These are phyloP conservation scores for Sitobion miscanthi DNA, from an alignment of 1,140 invertebrate genomes.

Conservation along the genomic window DNA sequence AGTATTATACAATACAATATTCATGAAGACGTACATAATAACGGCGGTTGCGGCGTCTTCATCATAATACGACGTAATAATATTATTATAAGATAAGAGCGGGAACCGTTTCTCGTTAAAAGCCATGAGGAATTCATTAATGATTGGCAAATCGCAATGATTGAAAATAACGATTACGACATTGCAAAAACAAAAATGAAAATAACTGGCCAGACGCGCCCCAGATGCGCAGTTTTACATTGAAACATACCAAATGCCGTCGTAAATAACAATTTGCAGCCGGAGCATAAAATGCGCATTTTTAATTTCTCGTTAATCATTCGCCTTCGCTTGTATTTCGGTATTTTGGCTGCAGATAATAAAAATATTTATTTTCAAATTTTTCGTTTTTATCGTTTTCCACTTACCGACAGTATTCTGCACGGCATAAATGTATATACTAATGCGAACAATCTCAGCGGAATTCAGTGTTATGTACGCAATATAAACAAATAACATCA, in stretches of 20 bases:
- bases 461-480: not conserved
- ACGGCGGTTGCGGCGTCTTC: not conserved
- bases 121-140: not conserved
- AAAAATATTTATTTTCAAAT: constrained; percentile 36
- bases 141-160: constrained; percentile 2
- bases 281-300: not conserved
- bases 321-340: not conserved
- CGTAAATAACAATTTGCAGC: constrained; percentile 11
- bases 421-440: not conserved
- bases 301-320: not conserved
- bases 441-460: not conserved
- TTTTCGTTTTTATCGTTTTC: not conserved
- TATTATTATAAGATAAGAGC: not conserved
- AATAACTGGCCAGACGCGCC: not conserved
- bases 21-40: not conserved
- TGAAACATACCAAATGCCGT: constrained; percentile 31
- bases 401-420: not conserved
- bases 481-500: not conserved
- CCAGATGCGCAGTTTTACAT: constrained; percentile 34
- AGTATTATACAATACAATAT: not conserved
- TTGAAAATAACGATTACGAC: not conserved
- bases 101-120: not conserved
- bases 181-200: not conserved
- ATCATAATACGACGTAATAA: not conserved
- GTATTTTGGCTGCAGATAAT: not conserved